These are phyloP conservation scores for Drosophila acutilabella DNA, from an alignment of 2,888 invertebrate genomes.

Conservation along the genomic window DNA sequence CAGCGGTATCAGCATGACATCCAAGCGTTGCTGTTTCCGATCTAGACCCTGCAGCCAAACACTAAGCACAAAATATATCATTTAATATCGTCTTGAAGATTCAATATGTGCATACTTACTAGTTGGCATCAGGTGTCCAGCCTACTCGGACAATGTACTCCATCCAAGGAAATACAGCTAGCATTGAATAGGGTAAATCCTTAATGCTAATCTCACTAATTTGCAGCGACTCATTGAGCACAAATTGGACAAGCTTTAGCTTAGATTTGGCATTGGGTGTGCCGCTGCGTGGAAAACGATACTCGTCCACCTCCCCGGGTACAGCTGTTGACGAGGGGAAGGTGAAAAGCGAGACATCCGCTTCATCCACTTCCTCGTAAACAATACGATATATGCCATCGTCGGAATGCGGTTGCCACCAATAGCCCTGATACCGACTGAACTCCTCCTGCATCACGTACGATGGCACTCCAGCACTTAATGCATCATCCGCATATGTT, in stretches of 20 bases:
- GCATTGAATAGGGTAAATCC: constrained; percentile 91
- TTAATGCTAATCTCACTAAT: constrained; percentile 91
- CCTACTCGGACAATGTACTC: constrained; percentile 98
- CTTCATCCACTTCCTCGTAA: constrained; percentile 95
- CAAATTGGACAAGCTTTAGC: constrained; percentile 93
- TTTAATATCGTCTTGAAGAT: not conserved
- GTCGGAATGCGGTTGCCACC: constrained; percentile 96
- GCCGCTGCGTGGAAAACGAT: constrained; percentile 94
- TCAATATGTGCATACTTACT: constrained; percentile 87
- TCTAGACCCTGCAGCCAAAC: constrained; percentile 97
- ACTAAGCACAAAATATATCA: constrained; percentile 85
- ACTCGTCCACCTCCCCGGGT: constrained; percentile 93
- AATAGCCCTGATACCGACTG: constrained; percentile 97
- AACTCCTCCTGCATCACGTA: constrained; percentile 99
- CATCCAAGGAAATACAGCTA: constrained; percentile 94
- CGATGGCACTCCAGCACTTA: constrained; percentile 97
- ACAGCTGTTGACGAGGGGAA: constrained; percentile 93
- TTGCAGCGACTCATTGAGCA: constrained; percentile 87
- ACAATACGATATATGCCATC: constrained; percentile 92
- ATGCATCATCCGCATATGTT: constrained; percentile 91
- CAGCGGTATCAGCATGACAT: constrained; percentile 92
- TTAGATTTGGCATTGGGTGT: constrained; percentile 95
- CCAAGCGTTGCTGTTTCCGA: constrained; percentile 93
- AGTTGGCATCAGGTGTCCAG: constrained; percentile 96
- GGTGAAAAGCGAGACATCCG: constrained; percentile 95